phyloP scores from a whole-genome alignment of 2,888 invertebrate species.

The Tridacna gigas region DNA sequence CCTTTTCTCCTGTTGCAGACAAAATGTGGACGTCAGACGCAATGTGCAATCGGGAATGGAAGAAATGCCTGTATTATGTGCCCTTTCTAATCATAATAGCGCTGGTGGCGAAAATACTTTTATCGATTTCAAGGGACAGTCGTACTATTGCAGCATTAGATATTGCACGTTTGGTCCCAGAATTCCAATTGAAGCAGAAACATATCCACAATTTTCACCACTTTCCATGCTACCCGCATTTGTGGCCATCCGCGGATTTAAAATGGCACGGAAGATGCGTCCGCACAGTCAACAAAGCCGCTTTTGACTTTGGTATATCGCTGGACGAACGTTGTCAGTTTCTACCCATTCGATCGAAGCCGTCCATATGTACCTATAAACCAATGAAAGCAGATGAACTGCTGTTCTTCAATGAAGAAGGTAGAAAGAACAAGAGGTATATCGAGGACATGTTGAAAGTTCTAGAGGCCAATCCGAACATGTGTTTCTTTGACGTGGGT shows the following conservation, averaged over 20 bases:
- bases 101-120: too few relatives aligned
- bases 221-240: conserved; percentile 3
- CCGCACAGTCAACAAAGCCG: neutral
- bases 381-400: neutral
- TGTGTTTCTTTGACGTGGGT: conserved; percentile 13
- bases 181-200: neutral
- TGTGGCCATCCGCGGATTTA: neutral
- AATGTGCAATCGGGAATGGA: too few relatives aligned
- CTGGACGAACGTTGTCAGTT: conserved; percentile 18
- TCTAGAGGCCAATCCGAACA: neutral
- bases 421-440: neutral
- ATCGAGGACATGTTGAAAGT: conserved; percentile 2
- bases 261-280: conserved; percentile 15
- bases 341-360: neutral
- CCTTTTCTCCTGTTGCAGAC: too few relatives aligned
- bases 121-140: too few relatives aligned
- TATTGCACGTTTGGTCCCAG: too few relatives aligned
- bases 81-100: too few relatives aligned
- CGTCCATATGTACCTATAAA: conserved; percentile 10
- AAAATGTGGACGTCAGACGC: too few relatives aligned
- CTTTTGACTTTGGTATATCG: neutral
- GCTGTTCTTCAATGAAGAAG: neutral
- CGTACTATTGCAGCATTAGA: too few relatives aligned
- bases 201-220: neutral
- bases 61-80: too few relatives aligned